Conservation (phyloP, 2,797 vertebrate species). For the Pipistrellus pygmaeus region DNA sequence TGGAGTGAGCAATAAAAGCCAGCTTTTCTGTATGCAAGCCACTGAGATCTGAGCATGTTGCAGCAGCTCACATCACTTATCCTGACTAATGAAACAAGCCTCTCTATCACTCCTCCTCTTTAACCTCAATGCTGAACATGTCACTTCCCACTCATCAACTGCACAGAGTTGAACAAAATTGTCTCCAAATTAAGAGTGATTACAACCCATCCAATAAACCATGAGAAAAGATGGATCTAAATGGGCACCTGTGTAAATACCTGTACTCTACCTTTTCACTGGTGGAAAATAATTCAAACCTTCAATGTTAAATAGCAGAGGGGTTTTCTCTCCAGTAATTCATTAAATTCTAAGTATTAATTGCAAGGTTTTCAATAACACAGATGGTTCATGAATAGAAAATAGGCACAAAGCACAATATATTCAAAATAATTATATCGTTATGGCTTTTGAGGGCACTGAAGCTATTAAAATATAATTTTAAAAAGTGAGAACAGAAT, state of each 20-base stretch:
- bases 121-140: background rate
- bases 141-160: background rate
- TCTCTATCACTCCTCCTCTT: background rate
- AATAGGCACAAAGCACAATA: background rate
- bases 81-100: background rate
- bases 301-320: background rate
- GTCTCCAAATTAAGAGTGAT: background rate
- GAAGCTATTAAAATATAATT: slow-evolving; percentile 62
- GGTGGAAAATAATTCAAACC: background rate
- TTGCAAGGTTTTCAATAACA: background rate
- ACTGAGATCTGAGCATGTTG: background rate
- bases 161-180: background rate
- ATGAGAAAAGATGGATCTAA: background rate
- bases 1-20: background rate
- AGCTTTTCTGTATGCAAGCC: background rate
- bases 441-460: background rate
- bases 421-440: slow-evolving; percentile 49
- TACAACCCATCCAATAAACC: background rate
- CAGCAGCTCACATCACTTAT: background rate
- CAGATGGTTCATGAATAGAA: slow-evolving; percentile 56
- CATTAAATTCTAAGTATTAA: background rate
- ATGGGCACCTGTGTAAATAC: background rate
- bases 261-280: background rate
- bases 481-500: slow-evolving; percentile 61
- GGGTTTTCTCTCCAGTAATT: background rate